These are phyloP conservation scores for Andrena bucephala DNA, from an alignment of 2,888 invertebrate genomes.

Conservation along the genomic window DNA sequence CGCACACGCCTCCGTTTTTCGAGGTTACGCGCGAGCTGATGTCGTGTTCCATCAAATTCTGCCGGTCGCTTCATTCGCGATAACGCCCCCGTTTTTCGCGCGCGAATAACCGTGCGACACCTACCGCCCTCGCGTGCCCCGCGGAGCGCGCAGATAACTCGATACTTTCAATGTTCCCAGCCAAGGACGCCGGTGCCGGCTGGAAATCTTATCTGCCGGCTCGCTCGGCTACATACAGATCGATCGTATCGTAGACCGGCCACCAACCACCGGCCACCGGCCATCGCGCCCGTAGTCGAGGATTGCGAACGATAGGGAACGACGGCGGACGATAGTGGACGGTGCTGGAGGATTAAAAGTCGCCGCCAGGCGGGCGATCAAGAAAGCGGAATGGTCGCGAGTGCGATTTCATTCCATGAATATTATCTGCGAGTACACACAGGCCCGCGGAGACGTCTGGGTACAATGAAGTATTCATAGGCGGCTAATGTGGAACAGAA, in stretches of 20 bases:
- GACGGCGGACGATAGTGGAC: too few relatives aligned
- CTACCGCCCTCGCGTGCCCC: too few relatives aligned
- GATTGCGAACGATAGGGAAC: too few relatives aligned
- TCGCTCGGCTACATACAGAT: too few relatives aligned
- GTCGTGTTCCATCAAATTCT: conserved; percentile 68
- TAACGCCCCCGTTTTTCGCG: conserved; percentile 17
- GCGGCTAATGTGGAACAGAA: conserved; percentile 58
- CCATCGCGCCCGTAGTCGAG: too few relatives aligned
- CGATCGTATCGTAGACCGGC: too few relatives aligned
- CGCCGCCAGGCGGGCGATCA: neutral
- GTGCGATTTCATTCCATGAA: conserved; percentile 9
- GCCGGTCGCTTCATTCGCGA: conserved; percentile 8
- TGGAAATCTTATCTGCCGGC: neutral
- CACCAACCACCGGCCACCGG: too few relatives aligned
- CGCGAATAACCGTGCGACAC: too few relatives aligned
- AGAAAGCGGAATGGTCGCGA: conserved; percentile 16
- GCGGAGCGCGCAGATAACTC: neutral
- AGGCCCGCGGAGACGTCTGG: conserved; percentile 1
- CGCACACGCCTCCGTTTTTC: conserved; percentile 77
- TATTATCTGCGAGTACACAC: conserved; percentile 5
- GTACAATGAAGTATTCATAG: conserved; percentile 48
- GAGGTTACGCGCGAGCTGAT: conserved; percentile 72
- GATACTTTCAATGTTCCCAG: conserved; percentile 9
- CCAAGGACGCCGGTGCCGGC: neutral
- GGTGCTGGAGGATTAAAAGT: neutral